Evolutionary conservation across 1,140 invertebrate genomes (phyloP).

Genomic region (Bombus difficillimus): DNA sequence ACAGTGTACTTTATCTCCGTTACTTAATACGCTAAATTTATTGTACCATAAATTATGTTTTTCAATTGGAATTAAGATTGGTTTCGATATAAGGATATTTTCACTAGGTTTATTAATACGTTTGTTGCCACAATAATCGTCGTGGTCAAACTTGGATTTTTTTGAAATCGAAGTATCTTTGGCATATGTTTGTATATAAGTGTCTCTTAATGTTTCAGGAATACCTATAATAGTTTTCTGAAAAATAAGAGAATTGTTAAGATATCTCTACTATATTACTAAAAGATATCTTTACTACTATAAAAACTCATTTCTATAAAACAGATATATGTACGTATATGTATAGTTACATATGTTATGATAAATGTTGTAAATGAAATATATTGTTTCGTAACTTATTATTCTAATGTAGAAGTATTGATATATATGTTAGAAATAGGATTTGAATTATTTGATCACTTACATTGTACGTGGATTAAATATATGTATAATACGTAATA

Average conservation of each 20-base stretch:
- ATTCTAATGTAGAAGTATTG: too few species aligned
- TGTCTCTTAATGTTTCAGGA: not conserved
- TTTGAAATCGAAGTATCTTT: not conserved
- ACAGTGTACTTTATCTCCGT: not conserved
- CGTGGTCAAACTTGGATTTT: not conserved
- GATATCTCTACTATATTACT: too few species aligned
- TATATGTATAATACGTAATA: too few species aligned
- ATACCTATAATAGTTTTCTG: constrained; percentile 24
- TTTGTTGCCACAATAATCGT: constrained; percentile 9
- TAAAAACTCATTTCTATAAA: not conserved
- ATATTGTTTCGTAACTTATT: too few species aligned
- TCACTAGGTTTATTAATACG: not conserved
- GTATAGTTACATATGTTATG: too few species aligned
- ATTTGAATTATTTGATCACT: too few species aligned
- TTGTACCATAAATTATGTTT: not conserved
- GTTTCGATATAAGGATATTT: constrained; percentile 1
- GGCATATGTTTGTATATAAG: not conserved
- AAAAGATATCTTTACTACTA: too few species aligned
- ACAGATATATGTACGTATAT: not conserved
- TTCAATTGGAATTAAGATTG: not conserved
- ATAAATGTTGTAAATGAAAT: too few species aligned
- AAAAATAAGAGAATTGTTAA: constrained; percentile 11
- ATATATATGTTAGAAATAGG: too few species aligned
- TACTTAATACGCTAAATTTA: constrained; percentile 1
- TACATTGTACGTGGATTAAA: too few species aligned